phyloP scores from a whole-genome alignment of 2,113 vertebrate genomes.

The Thermophis baileyi region DNA sequence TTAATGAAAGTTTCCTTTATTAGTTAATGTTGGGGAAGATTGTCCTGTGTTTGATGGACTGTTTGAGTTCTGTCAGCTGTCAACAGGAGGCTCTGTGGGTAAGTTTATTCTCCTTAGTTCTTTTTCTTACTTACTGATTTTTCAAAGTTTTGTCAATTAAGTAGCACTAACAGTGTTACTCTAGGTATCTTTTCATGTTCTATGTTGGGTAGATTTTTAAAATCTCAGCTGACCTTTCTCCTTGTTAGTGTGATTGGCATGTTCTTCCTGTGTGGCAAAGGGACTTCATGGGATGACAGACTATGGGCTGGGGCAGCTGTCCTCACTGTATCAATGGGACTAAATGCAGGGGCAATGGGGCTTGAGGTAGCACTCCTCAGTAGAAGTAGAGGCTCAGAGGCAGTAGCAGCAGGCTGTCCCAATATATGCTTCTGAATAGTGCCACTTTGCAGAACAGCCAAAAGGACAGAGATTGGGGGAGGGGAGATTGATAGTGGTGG shows the following conservation, averaged over 20 bases:
- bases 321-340: background rate
- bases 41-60: conserved; percentile 84
- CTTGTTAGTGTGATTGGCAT: background rate
- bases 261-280: background rate
- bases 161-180: background rate
- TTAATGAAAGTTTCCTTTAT: conserved; percentile 29
- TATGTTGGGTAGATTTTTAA: background rate
- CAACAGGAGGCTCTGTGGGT: conserved; percentile 83
- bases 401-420: background rate
- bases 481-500: background rate
- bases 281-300: background rate
- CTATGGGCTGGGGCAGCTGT: background rate
- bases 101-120: conserved; percentile 44
- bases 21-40: conserved; percentile 84
- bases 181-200: background rate
- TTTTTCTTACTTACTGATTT: background rate
- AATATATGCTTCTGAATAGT: background rate
- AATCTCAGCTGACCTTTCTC: background rate
- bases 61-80: conserved; percentile 82
- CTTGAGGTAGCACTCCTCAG: background rate
- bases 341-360: background rate
- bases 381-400: background rate
- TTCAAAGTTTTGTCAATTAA: background rate
- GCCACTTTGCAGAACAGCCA: background rate
- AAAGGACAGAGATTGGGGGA: background rate